Base-by-base conservation (phyloP, 2,113 vertebrate genomes). In the Noctilio leporinus region DNA sequence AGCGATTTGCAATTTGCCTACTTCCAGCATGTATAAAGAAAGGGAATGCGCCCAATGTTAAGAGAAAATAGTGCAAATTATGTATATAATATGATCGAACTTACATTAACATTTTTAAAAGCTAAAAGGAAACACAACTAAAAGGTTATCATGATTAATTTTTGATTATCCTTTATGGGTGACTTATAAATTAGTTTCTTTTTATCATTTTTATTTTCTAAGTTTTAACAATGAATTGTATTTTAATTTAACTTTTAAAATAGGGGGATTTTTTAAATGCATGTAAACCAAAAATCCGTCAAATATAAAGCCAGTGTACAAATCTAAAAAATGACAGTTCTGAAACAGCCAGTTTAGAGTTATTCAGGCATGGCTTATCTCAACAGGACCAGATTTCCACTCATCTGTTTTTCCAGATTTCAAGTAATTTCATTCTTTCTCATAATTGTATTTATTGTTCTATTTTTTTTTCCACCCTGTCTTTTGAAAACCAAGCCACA, bases 151-250 rank as follows among this genome's bases (percentile, higher is more conserved):
- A 1, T 87, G 49, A 17, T 86, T 83, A 64, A 65, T 80, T 89
- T 95, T 89, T 85, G 20, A 59, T 57, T 64, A 16, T 75, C 24
- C 24, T 43, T 43, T 65, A 24, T 57, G 28, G 1, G 6, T 57
- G 26, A n/a, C 40, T 90, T 88, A 3, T 75, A 77, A n/a, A 70
- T 88, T 43, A 85, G 10, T 88, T 73, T 2, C 62, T 83, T 93
- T 94, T 92, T 95, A 62, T 72, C 8, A 43, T 83, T 82, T 83
- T 80, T 69, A 77, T 72, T 97, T 69, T 89, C 11, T 70, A 88
- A 83, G 17, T 65, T 35, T 82, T 67, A 69, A 77, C 24, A n/a
- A 20, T 91, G 24, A 89, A 49, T 70, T 65, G 86, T 43, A 75
- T 91, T 10, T 91, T 59, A 77, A 78, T 76, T 53, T n/a, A n/a